phyloP scores from a whole-genome alignment of 2,113 vertebrate species.

The Macaca nemestrina region DNA sequence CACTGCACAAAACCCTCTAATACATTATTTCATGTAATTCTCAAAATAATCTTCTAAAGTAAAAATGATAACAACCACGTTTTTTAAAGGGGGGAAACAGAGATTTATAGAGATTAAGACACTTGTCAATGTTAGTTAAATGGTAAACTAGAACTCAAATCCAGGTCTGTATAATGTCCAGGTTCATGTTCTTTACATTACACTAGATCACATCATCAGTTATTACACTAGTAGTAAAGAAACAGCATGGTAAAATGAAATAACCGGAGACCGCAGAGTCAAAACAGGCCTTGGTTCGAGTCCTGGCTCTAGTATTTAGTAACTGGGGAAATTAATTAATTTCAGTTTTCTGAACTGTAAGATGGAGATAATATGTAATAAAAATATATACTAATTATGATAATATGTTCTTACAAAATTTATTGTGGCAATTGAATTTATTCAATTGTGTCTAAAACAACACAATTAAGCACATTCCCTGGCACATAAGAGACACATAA shows the following conservation, averaged over 20 bases:
- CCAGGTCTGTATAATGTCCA: not conserved
- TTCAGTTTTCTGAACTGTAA: constrained; percentile 30
- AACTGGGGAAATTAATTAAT: not conserved
- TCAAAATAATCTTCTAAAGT: not conserved
- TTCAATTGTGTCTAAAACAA: not conserved
- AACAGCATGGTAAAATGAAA: constrained; percentile 7
- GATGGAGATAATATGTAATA: not conserved
- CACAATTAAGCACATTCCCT: not conserved
- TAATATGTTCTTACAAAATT: not conserved
- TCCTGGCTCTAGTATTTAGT: not conserved
- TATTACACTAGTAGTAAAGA: not conserved
- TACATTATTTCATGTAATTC: constrained; percentile 37
- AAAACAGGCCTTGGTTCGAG: constrained; percentile 9
- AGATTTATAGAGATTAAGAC: constrained; percentile 6
- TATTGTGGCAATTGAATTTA: not conserved
- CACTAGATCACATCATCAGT: not conserved
- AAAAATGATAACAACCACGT: not conserved
- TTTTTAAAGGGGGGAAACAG: not conserved
- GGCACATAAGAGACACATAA: not conserved
- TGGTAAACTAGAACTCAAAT: constrained; percentile 8
- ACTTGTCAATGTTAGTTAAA: not conserved
- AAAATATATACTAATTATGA: not conserved
- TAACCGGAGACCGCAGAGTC: not conserved
- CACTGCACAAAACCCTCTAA: not conserved
- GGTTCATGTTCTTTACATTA: not conserved